These are phyloP conservation scores for Antheraea mylitta DNA, from an alignment of 1,140 invertebrate genomes.

Conservation along the genomic window DNA sequence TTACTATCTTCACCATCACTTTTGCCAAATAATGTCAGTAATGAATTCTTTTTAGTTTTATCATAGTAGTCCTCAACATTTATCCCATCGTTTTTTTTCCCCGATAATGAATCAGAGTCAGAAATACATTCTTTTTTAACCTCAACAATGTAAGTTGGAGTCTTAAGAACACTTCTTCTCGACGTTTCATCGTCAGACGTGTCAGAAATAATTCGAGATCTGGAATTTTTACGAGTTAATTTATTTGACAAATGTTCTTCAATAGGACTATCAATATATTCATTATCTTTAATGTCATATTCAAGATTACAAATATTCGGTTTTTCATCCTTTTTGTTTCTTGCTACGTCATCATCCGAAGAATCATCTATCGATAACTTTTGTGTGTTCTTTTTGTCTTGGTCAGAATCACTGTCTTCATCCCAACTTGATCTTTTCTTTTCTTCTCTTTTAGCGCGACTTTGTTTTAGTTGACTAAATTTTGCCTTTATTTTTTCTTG, in stretches of 20 bases:
- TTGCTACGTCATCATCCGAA: conserved; percentile 76
- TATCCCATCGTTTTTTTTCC: conserved; percentile 40
- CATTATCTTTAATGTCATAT: conserved; percentile 60
- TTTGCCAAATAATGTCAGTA: conserved; percentile 67
- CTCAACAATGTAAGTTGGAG: conserved; percentile 55
- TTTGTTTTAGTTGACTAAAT: conserved; percentile 93
- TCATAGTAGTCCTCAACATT: conserved; percentile 53
- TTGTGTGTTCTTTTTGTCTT: conserved; percentile 64
- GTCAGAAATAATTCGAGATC: conserved; percentile 81
- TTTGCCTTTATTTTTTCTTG: conserved; percentile 93
- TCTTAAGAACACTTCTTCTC: conserved; percentile 63
- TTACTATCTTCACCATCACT: conserved; percentile 70
- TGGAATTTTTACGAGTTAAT: conserved; percentile 77
- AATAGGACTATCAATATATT: conserved; percentile 50
- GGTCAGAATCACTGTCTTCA: conserved; percentile 85
- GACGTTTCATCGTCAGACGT: conserved; percentile 79
- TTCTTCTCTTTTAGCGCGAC: conserved; percentile 90
- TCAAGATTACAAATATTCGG: conserved; percentile 70
- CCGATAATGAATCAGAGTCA: conserved; percentile 72
- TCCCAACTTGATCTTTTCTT: conserved; percentile 94
- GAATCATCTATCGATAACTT: conserved; percentile 80
- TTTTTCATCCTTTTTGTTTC: conserved; percentile 63
- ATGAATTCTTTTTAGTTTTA: conserved; percentile 70
- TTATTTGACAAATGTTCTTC: conserved; percentile 71
- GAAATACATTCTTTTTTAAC: conserved; percentile 69